Base-by-base conservation (phyloP, 2,113 vertebrate genomes). In the Charina bottae region DNA sequence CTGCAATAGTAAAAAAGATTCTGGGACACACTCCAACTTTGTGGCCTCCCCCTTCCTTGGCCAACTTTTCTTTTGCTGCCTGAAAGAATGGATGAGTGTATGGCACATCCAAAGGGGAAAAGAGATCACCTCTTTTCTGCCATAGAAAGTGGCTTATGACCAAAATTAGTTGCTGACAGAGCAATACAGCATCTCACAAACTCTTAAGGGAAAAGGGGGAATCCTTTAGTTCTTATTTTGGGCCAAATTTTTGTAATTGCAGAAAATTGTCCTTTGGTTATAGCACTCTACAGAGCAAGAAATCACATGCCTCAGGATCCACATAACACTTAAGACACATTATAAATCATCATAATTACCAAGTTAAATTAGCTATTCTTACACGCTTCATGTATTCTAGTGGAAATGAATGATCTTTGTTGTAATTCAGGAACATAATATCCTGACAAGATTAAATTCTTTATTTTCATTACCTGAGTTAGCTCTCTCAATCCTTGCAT, bases 281-380 rank as follows among this genome's bases (percentile, higher is more conserved):
- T 24, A 87, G 42, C 1, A 59, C 19, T 58, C 37, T n/a, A 59
- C 6, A 90, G 53, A 72, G 62, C 49, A 59, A 58, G 53, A 90
- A n/a, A 86, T 21, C n/a, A 46, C 13, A 24, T 84, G 24, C 33
- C 17, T 26, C 2, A 53, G 68, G 55, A 90, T 7, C 42, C 33
- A 68, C n/a, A 55, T 21, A 46, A 33, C 46, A 37, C 12, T 37
- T 84, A 60, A 89, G 68, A 46, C 42, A 23, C 33, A 56, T 33
- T 8, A 64, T 85, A 89, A 84, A 84, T 89, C 49, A 46, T 42
- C 90, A 8, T 9, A 92, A 92, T 85, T 78, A 72, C 6, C 1
- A 87, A 55, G 72, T 89, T 89, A 54, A 54, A 9, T 88, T 28
- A 4, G 68, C 89, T 94, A 90, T 85, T 94, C 93, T 93, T 93